These are phyloP conservation scores for Drosophila arizonae DNA, from an alignment of 1,140 invertebrate genomes.

Conservation along the genomic window DNA sequence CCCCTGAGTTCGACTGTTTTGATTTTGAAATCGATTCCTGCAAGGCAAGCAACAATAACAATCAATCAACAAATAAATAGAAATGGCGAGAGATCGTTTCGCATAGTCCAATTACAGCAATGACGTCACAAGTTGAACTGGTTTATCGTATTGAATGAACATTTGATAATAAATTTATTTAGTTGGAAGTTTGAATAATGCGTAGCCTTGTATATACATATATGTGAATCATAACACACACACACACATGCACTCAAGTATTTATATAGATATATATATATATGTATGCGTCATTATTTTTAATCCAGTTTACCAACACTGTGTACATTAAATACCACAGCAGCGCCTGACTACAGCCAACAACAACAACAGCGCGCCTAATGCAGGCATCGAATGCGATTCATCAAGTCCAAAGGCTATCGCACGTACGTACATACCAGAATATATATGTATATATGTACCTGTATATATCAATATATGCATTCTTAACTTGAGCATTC, in stretches of 20 bases:
- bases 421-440: constrained; percentile 18
- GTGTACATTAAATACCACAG: constrained; percentile 14
- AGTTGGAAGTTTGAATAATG: constrained; percentile 6
- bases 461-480: neutral
- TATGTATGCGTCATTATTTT: constrained; percentile 51
- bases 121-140: constrained; percentile 48
- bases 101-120: constrained; percentile 17
- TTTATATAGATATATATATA: constrained; percentile 19
- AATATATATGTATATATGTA: constrained; percentile 5
- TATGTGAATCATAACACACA: constrained; percentile 34
- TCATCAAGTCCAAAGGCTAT: constrained; percentile 54
- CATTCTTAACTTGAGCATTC: neutral
- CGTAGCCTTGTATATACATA: constrained; percentile 2
- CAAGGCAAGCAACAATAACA: constrained; percentile 5
- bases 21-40: constrained; percentile 99
- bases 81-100: constrained; percentile 25
- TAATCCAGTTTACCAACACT: constrained; percentile 46
- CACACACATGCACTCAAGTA: constrained; percentile 7
- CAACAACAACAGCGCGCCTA: constrained; percentile 26
- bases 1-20: constrained; percentile 98
- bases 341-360: constrained; percentile 33
- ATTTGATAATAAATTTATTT: constrained; percentile 17
- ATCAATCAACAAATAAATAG: constrained; percentile 16
- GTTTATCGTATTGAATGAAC: constrained; percentile 3
- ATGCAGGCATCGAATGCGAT: constrained; percentile 1